Percentiles rank a stretch among this genome's conserved stretches.
Conservation (phyloP, 1,140 invertebrate species). For the Heterodera schachtii region DNA sequence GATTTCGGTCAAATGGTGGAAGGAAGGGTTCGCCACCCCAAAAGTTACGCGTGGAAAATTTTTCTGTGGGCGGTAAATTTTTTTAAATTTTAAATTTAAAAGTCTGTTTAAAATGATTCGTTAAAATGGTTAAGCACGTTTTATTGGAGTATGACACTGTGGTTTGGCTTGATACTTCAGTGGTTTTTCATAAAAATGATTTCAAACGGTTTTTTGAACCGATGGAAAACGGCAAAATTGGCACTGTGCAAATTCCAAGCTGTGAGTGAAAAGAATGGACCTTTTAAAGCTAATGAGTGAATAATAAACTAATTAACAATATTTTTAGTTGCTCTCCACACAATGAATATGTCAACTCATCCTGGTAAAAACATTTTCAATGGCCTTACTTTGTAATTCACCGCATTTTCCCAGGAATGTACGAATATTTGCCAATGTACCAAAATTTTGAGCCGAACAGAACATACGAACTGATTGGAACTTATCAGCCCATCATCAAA, state of each 20-base stretch:
- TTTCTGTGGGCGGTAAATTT: slow-evolving; percentile 30
- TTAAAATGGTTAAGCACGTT: slow-evolving; percentile 25
- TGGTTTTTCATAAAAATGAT: slow-evolving; percentile 10
- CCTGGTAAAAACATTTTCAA: too few relatives aligned
- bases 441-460: not conserved
- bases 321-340: too few relatives aligned
- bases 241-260: not conserved
- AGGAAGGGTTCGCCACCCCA: slow-evolving; percentile 15
- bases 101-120: too few relatives aligned
- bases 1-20: slow-evolving; percentile 31
- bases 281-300: too few relatives aligned
- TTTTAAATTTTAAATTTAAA: too few relatives aligned
- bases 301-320: not conserved
- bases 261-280: not conserved
- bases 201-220: slow-evolving; percentile 12
- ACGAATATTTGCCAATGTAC: slow-evolving; percentile 28
- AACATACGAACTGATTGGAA: slow-evolving; percentile 11
- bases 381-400: not conserved
- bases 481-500: not conserved
- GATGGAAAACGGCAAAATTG: too few relatives aligned
- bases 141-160: slow-evolving; percentile 23
- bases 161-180: slow-evolving; percentile 25
- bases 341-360: too few relatives aligned
- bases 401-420: slow-evolving; percentile 25
- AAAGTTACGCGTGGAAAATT: not conserved